Evolutionary conservation across 1,140 invertebrate genomes (phyloP).

Genomic region (Cardiocondyla obscurior): DNA sequence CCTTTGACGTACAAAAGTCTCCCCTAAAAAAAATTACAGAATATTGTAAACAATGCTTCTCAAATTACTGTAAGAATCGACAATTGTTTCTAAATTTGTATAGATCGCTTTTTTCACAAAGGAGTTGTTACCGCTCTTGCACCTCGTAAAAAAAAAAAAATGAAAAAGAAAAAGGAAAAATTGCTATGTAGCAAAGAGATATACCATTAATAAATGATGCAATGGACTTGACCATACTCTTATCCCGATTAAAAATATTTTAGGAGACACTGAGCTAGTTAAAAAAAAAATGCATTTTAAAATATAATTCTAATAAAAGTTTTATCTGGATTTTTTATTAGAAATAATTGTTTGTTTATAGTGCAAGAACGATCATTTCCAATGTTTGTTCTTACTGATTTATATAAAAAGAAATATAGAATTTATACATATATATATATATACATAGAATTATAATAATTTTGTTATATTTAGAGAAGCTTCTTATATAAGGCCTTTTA

Average conservation of each 20-base stretch:
- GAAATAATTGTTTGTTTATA: conserved; percentile 29
- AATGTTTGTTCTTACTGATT: neutral
- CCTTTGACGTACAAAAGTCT: conserved; percentile 61
- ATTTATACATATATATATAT: conserved; percentile 46
- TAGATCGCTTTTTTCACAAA: conserved; percentile 23
- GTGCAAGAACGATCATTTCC: conserved; percentile 13
- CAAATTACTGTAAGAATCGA: neutral
- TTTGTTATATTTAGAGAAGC: conserved; percentile 53
- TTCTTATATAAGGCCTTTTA: conserved; percentile 61
- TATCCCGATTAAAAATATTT: neutral
- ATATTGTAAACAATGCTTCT: neutral
- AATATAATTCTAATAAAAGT: conserved; percentile 2
- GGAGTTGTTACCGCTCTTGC: conserved; percentile 8
- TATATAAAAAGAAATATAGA: conserved; percentile 44
- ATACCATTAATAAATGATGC: conserved; percentile 25
- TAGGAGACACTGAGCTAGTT: neutral
- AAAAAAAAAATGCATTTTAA: conserved; percentile 24
- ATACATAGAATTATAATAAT: conserved; percentile 49
- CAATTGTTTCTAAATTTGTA: conserved; percentile 43
- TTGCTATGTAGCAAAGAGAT: conserved; percentile 8
- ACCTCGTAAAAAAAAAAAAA: conserved; percentile 2
- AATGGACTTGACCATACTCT: conserved; percentile 17
- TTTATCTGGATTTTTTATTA: conserved; percentile 10
- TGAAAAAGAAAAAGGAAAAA: conserved; percentile 3
- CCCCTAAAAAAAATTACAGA: conserved; percentile 10